Evolutionary conservation across 2,888 invertebrate genomes (phyloP).

Genomic region (Penaeus monodon): DNA sequence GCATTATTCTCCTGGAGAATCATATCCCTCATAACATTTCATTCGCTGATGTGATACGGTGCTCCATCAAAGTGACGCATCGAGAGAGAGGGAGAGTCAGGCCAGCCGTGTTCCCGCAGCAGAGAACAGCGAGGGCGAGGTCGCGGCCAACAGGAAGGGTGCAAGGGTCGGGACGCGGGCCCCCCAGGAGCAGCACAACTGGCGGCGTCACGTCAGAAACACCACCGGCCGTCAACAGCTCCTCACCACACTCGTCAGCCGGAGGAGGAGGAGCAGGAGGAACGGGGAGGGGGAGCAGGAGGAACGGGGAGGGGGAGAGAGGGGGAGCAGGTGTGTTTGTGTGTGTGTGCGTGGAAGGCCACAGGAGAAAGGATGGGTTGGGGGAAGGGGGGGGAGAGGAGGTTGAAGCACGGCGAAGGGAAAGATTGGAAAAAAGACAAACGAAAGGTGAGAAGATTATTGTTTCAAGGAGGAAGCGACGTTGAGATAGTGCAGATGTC

Average conservation of each 20-base stretch:
- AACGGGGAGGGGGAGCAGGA: neutral
- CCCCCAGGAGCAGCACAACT: constrained; percentile 22
- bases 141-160: neutral
- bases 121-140: neutral
- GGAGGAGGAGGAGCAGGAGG: neutral
- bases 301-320: constrained; percentile 8
- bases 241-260: constrained; percentile 23
- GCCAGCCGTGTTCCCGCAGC: neutral
- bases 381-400: neutral
- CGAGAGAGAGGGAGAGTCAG: neutral
- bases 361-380: neutral
- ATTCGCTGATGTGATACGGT: neutral
- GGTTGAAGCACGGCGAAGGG: constrained; percentile 3
- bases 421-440: neutral
- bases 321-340: too few relatives aligned
- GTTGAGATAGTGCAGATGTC: too few relatives aligned
- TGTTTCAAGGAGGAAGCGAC: too few relatives aligned
- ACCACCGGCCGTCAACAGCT: constrained; percentile 29
- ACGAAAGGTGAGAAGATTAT: too few relatives aligned
- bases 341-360: neutral
- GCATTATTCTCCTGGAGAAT: too few relatives aligned
- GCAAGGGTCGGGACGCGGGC: constrained; percentile 14
- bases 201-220: constrained; percentile 25
- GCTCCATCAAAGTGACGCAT: neutral
- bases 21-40: too few relatives aligned